These are phyloP conservation scores for Pelecanus crispus DNA, from an alignment of 2,113 vertebrate genomes.

Conservation along the genomic window DNA sequence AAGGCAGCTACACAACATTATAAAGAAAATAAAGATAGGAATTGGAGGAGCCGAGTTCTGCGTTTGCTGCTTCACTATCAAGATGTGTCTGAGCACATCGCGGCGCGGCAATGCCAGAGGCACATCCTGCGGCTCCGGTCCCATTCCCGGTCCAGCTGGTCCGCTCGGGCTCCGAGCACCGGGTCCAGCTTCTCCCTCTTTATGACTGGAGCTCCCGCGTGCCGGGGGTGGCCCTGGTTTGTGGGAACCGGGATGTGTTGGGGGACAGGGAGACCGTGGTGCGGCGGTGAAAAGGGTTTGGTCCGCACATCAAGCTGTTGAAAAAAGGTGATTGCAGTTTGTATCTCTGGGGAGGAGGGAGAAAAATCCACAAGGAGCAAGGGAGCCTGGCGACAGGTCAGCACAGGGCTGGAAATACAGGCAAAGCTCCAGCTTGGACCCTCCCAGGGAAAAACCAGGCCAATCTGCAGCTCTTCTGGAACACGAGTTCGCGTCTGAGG, in stretches of 20 bases:
- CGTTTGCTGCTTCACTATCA: neutral
- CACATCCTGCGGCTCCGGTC: neutral
- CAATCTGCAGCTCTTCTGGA: neutral
- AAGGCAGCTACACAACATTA: neutral
- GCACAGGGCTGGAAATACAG: neutral
- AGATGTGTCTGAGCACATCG: neutral
- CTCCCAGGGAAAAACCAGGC: neutral
- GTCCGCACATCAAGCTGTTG: accelerated
- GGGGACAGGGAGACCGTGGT: neutral
- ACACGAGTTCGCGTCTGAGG: neutral
- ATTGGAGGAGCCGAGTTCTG: neutral
- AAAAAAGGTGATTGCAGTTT: neutral
- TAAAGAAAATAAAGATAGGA: neutral
- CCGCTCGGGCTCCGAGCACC: neutral
- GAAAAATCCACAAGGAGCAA: neutral
- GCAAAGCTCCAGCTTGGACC: neutral
- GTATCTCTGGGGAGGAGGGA: neutral
- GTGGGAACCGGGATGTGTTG: neutral
- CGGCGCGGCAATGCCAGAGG: accelerated
- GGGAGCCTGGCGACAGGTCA: accelerated
- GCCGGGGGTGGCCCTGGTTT: neutral
- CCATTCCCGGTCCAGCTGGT: neutral
- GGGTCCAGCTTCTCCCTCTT: neutral
- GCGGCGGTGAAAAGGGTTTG: neutral
- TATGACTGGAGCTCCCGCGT: accelerated